Percentiles rank a stretch among this genome's conserved stretches.
Conservation (phyloP, 2,797 vertebrate species). For the Notamacropus eugenii region DNA sequence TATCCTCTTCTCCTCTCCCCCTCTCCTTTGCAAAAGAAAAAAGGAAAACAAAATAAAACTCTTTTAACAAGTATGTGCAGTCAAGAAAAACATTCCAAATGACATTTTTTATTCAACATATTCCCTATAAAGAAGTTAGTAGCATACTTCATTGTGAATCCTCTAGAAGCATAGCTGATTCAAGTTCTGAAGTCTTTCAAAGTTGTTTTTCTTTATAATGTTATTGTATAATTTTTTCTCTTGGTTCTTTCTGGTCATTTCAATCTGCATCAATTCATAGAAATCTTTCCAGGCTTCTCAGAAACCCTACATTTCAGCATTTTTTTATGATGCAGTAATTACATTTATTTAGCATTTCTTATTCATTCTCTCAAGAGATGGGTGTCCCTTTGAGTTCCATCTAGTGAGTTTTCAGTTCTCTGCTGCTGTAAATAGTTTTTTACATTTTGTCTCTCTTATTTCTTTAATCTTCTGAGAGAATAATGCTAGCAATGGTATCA, state of each 20-base stretch:
- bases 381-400: background rate
- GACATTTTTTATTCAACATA: background rate
- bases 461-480: background rate
- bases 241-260: background rate
- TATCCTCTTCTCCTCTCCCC: background rate
- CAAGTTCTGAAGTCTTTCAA: background rate
- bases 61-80: background rate
- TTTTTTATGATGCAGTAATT: background rate
- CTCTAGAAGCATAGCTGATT: background rate
- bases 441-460: background rate
- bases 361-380: background rate
- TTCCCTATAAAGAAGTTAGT: background rate
- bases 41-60: background rate
- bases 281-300: background rate
- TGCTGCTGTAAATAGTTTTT: background rate
- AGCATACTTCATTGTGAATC: background rate
- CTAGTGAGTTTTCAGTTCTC: background rate
- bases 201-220: background rate
- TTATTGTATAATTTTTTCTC: background rate
- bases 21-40: slow-evolving; percentile 14
- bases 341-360: background rate
- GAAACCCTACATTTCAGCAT: background rate
- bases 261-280: background rate
- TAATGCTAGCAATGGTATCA: background rate
- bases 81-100: background rate